Conservation (phyloP, 2,888 invertebrate genomes). For the Phymatocera aterrima region DNA sequence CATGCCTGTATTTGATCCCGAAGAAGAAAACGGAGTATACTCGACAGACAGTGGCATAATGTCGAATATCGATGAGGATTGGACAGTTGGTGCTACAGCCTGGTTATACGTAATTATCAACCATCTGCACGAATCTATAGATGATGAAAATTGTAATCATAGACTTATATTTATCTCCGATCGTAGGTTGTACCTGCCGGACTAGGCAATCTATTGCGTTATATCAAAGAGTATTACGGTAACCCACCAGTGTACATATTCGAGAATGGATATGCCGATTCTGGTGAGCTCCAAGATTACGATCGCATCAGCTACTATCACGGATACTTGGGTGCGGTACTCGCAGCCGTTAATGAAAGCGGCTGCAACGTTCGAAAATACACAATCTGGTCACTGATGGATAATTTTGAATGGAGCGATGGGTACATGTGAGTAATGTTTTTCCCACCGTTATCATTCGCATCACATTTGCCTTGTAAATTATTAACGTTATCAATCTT, state of each 20-base stretch:
- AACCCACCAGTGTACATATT: conserved; percentile 78
- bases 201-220: conserved; percentile 77
- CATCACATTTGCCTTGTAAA: not conserved
- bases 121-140: conserved; percentile 2
- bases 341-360: conserved; percentile 74
- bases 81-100: conserved; percentile 76
- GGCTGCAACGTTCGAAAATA: conserved; percentile 77
- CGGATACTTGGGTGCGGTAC: conserved; percentile 74
- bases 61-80: conserved; percentile 73
- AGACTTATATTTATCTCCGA: conserved; percentile 54
- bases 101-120: conserved; percentile 75
- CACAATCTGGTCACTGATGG: conserved; percentile 80
- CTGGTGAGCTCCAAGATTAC: conserved; percentile 75
- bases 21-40: conserved; percentile 65
- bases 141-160: conserved; percentile 46
- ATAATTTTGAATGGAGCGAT: conserved; percentile 81
- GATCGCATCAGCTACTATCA: conserved; percentile 68
- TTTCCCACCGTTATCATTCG: not conserved
- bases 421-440: conserved; percentile 77
- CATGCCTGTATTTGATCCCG: conserved; percentile 66
- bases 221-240: conserved; percentile 75
- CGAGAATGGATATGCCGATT: conserved; percentile 78
- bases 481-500: conserved; percentile 59
- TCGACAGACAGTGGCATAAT: conserved; percentile 55
- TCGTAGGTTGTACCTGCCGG: conserved; percentile 78